Evolutionary conservation across 2,113 vertebrate genomes (phyloP).

Genomic region (Bagarius yarrelli): DNA sequence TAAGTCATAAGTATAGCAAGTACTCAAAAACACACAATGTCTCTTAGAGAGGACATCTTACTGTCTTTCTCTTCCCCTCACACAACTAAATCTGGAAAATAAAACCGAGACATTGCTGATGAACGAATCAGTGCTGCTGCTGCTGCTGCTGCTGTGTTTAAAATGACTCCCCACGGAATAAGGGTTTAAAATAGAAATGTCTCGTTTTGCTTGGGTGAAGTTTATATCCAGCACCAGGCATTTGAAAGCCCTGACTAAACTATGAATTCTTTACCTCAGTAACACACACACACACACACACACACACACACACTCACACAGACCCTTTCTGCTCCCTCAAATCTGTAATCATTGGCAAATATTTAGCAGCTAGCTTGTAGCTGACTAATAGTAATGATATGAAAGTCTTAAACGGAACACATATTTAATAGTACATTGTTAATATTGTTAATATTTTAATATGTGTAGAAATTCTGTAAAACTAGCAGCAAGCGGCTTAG

Average conservation of each 20-base stretch:
- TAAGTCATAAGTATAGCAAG: slow-evolving; percentile 22
- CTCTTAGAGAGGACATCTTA: slow-evolving; percentile 8
- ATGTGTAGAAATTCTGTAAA: too few relatives aligned
- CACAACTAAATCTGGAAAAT: slow-evolving; percentile 24
- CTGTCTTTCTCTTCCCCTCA: neutral
- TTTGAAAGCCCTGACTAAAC: neutral
- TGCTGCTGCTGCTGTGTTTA: neutral
- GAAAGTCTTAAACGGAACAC: too few relatives aligned
- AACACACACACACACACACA: neutral
- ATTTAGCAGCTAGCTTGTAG: neutral
- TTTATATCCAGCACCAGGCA: neutral
- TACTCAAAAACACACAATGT: slow-evolving; percentile 10
- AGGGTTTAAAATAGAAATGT: neutral
- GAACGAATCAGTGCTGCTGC: slow-evolving; percentile 25
- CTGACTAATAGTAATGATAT: too few relatives aligned
- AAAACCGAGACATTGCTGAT: slow-evolving; percentile 27
- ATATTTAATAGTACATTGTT: too few relatives aligned
- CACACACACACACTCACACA: too few relatives aligned
- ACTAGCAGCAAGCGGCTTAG: too few relatives aligned
- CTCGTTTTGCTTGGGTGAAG: neutral
- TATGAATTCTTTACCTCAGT: neutral
- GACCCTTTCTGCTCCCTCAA: neutral
- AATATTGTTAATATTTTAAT: too few relatives aligned
- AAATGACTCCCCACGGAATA: slow-evolving; percentile 1
- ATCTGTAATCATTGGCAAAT: neutral